Evolutionary conservation across 2,888 invertebrate genomes (phyloP), one percentile per base, ranked within the genome.

Genomic region (Bimastos eiseni): DNA sequence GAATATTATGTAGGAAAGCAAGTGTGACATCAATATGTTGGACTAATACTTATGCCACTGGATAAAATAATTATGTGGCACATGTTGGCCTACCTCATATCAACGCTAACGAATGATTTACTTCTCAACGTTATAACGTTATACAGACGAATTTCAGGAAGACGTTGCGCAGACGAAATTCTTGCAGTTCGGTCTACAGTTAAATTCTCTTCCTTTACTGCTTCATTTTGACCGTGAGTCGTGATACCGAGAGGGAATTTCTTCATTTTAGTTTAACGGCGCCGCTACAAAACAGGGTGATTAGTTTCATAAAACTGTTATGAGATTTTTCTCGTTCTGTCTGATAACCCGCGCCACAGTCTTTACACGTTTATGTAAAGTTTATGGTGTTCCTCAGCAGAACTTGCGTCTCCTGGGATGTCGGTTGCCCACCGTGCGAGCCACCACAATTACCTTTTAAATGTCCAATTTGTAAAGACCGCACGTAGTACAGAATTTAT

Each of bases 391-490:
- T 70, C 70, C 70, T 70, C 49, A 21, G 49, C 19, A 17, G 21
- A 49, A 24, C 49, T 13, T 8, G n/a, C 70, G 70, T 6, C 70
- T 70, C 70, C 8, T n/a, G 70, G 70, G 70, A 70, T 11, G 30
- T 8, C 70, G 30, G 70, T 70, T 13, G 30, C 70, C 70, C 70
- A 13, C 70, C 70, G 1, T n/a, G 70, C 6, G 13, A 30, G n/a
- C n/a, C n/a, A 70, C 70, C n/a, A 70, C 70, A 70, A 70, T 70
- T 70, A 70, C 70, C 70, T n/a, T 70, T 70, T 70, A 70, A 70
- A 70, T 70, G 70, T 70, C 70, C 70, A 70, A 70, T 70, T 70
- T 70, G 70, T 70, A 70, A 30, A n/a, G 70, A 70, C 70, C 17
- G 70, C 70, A 70, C 70, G 70, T n/a, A 70, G 70, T 70, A 70